Conservation (phyloP, 2,113 vertebrate genomes). For the Muntiacus muntjak region DNA sequence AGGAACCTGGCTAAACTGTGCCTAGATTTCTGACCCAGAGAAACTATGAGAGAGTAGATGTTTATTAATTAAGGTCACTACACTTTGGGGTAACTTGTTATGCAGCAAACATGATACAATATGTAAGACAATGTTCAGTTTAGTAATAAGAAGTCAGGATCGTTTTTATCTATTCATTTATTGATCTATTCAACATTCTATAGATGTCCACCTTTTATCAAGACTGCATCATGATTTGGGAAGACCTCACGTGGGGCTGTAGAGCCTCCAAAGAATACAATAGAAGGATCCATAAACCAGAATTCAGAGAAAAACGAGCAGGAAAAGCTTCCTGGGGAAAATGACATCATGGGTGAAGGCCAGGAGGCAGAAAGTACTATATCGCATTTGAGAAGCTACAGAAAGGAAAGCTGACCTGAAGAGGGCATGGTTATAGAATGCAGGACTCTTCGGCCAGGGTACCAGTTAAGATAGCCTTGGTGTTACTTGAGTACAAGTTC, state of each 20-base stretch:
- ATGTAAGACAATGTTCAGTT: background rate
- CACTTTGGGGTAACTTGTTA: background rate
- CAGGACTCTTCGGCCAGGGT: background rate
- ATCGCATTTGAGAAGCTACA: background rate
- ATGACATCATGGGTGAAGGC: background rate
- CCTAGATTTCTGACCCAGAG: background rate
- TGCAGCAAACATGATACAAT: background rate
- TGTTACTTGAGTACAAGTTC: background rate
- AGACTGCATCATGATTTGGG: background rate
- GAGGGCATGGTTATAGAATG: no score
- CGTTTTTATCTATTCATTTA: background rate
- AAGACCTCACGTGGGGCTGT: background rate
- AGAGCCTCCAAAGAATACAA: background rate
- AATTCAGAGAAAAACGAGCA: background rate
- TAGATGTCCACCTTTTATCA: background rate
- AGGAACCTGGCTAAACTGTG: background rate
- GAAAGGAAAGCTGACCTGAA: background rate
- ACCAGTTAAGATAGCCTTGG: background rate
- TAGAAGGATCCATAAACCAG: background rate
- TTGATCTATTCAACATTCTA: background rate
- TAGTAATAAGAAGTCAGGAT: background rate
- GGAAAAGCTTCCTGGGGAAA: background rate
- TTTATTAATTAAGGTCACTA: background rate
- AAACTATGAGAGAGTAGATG: background rate
- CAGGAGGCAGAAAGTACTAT: background rate